These are phyloP conservation scores for Pemphredon lugubris DNA, from an alignment of 2,888 invertebrate species.

Conservation along the genomic window DNA sequence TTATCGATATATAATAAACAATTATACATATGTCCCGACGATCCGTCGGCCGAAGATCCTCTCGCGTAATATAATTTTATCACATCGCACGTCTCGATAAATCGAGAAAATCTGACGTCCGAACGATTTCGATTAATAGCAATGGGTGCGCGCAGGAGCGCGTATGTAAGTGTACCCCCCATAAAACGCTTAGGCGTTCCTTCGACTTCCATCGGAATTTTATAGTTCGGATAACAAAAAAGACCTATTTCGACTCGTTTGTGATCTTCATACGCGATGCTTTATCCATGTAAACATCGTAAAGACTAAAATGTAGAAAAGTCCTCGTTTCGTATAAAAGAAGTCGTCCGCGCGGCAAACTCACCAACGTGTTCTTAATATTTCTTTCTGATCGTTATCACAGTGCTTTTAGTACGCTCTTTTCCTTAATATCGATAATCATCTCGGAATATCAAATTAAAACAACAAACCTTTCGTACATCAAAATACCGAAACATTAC, in stretches of 20 bases:
- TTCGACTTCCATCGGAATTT: constrained; percentile 16
- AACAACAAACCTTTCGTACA: constrained; percentile 10
- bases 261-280: not conserved
- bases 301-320: constrained; percentile 34
- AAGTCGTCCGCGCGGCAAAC: constrained; percentile 20
- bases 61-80: constrained; percentile 58
- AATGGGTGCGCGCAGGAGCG: not conserved
- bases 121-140: constrained; percentile 8
- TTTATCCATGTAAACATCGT: not conserved
- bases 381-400: constrained; percentile 50
- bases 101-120: constrained; percentile 42
- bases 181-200: no score
- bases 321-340: constrained; percentile 25
- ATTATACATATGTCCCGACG: constrained; percentile 56
- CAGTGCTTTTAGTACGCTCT: constrained; percentile 54
- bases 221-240: constrained; percentile 8
- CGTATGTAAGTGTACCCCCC: not conserved
- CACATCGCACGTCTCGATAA: constrained; percentile 64
- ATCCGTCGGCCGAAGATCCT: constrained; percentile 59
- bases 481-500: constrained; percentile 33
- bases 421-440: constrained; percentile 45
- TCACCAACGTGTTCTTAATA: constrained; percentile 2
- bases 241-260: constrained; percentile 2
- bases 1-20: constrained; percentile 63
- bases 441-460: constrained; percentile 33